phyloP scores from a whole-genome alignment of 2,113 vertebrate genomes.

The Muntiacus reevesi region DNA sequence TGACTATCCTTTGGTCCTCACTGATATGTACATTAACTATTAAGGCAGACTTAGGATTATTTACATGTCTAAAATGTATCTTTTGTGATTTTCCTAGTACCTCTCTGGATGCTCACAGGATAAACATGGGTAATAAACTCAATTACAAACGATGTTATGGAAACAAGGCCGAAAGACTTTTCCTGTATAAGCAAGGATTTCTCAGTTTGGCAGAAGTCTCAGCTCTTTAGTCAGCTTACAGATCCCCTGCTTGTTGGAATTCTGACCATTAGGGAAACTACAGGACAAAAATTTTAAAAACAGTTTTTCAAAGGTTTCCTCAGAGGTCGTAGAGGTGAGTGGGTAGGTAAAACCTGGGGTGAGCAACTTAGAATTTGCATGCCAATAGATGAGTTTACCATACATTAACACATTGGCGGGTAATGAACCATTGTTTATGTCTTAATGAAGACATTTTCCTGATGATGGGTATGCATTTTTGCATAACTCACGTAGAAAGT shows the following conservation, averaged over 20 bases:
- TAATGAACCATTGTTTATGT: neutral
- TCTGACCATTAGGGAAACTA: neutral
- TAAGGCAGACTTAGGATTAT: neutral
- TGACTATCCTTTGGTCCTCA: neutral
- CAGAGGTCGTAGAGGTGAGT: neutral
- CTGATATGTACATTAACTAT: neutral
- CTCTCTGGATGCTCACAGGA: neutral
- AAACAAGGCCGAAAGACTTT: neutral
- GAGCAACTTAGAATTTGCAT: constrained; percentile 53
- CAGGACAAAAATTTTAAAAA: neutral
- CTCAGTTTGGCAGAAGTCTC: neutral
- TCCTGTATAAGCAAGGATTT: neutral
- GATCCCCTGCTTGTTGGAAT: neutral
- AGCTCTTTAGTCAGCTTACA: neutral
- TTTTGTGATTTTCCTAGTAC: neutral
- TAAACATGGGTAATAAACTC: neutral
- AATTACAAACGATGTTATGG: neutral
- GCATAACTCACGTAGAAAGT: neutral
- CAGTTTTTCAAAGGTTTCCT: neutral
- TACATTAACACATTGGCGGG: constrained; percentile 42
- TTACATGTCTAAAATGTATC: constrained; percentile 1
- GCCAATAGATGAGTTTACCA: constrained; percentile 45
- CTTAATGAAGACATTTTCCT: constrained; percentile 56
- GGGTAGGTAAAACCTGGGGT: neutral
- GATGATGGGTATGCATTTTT: constrained; percentile 24